Evolutionary conservation across 2,888 invertebrate species (phyloP), one percentile per base, ranked within the genome.

Genomic region (Mythimna albipuncta): DNA sequence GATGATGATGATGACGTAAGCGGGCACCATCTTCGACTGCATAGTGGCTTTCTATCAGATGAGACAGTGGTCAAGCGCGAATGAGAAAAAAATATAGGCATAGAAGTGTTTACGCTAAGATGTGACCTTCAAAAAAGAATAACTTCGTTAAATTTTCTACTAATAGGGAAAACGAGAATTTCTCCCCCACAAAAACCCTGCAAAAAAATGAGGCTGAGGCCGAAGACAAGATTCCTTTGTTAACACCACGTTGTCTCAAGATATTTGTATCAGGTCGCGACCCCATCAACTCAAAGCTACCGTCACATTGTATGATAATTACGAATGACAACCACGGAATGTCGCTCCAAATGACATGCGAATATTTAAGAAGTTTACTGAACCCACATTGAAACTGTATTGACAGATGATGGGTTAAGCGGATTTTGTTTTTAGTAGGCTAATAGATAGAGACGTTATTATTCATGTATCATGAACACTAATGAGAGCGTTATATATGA

Each of bases 221-320:
- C 66, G 54, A 55, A 41, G 21, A 61, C 59, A 47, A 68, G 62
- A 57, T 62, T 59, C 57, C 55, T 83, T 81, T 76, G 84, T 83
- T 65, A 62, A 47, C 59, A 57, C 19, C 75, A 75, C 85, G 87
- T 88, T 88, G 73, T 68, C 70, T 61, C 68, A 74, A 68, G 69
- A 72, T 78, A 82, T 82, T 74, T 41, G 88, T 87, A 80, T 86
- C 81, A 86, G 89, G 91, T 91, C 91, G 86, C 88, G 88, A 91
- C 91, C 92, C 89, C 87, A 89, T 89, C 89, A 87, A 86, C 82
- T 82, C 77, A 85, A 85, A 87, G 95, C 96, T 95, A 95, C 96
- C 90, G 91, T 85, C 86, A 91, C 93, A 96, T 96, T 96, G 96
- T 96, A 95, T 96, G 96, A 85, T 94, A 96, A 96, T 95, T 86